These are phyloP conservation scores for Apostichopus parvimensis DNA, from an alignment of 35 echinoderm and acorn worm genomes.

Conservation along the genomic window DNA sequence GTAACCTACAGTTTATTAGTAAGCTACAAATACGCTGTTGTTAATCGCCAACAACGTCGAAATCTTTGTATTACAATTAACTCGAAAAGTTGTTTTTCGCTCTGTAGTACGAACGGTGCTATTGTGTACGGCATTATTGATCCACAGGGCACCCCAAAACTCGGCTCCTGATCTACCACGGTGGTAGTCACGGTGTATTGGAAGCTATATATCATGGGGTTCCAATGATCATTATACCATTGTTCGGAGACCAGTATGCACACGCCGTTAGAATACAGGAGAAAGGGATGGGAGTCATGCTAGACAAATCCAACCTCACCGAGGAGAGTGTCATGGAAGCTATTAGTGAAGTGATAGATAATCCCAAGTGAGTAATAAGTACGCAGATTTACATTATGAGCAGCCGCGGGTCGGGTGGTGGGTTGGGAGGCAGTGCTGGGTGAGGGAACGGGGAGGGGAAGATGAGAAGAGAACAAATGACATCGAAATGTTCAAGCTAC, in stretches of 20 bases:
- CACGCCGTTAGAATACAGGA: constrained; percentile 33
- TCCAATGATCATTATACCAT: constrained; percentile 48
- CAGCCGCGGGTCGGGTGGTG: neutral
- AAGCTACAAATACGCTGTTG: neutral
- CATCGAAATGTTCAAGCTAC: too few species aligned
- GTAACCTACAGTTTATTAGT: neutral
- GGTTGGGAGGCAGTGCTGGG: neutral
- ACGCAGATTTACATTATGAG: too few species aligned
- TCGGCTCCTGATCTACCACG: constrained; percentile 36
- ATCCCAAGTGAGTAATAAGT: constrained; percentile 1
- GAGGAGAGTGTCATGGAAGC: neutral
- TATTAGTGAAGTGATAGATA: constrained; percentile 27
- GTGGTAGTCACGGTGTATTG: constrained; percentile 22
- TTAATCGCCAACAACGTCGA: neutral
- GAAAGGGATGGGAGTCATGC: constrained; percentile 29
- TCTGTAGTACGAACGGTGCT: too few species aligned
- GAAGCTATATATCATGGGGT: constrained; percentile 52
- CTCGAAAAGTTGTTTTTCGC: too few species aligned
- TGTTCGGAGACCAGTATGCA: constrained; percentile 39
- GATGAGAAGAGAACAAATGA: too few species aligned
- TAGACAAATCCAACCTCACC: constrained; percentile 3
- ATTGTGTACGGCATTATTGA: too few species aligned
- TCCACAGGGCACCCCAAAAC: constrained; percentile 34
- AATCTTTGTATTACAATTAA: neutral
- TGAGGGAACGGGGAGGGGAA: too few species aligned